Evolutionary conservation across 2,888 invertebrate species (phyloP), one percentile per base, ranked within the genome.

Genomic region (Drosophila meridionalis): DNA sequence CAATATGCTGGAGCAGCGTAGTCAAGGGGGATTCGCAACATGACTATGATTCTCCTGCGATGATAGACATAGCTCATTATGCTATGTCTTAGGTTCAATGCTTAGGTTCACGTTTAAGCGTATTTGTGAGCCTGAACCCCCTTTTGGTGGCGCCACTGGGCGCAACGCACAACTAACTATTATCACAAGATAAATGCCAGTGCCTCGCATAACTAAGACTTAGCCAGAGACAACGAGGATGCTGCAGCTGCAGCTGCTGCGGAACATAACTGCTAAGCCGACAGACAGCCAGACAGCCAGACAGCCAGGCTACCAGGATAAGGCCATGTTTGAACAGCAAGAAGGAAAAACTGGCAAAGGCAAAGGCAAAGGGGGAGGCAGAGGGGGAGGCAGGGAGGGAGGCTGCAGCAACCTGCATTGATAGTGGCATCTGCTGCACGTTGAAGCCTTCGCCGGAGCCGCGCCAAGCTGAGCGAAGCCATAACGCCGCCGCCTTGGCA

Each of bases 101-200:
- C 26, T 38, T 12, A n/a, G 4, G 36, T 30, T 20, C 14, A 7
- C n/a, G n/a, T 14, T 36, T 36, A 14, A 14, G n/a, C 14, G n/a
- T 34, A 26, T 12, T 5, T 12, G 32, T 8, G 12, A 32, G 26
- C 20, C 4, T n/a, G 20, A 52, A n/a, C 60, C 68, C 68, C 52
- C 11, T 57, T 43, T 4, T 3, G 28, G 12, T 1, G 55, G 58
- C 74, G 65, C 68, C 80, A 45, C 80, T 69, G 74, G 3, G 20
- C 30, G 66, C 30, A 53, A 67, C 53, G 70, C 78, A 85, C 85
- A 87, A 80, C 88, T 82, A 78, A 85, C 85, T 89, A 86, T 86
- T 89, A 86, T 89, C 88, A 68, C 62, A 89, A 87, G 85, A 86
- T 86, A 86, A 86, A 86, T 86, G 82, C 90, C 82, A 80, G 79